Conservation (phyloP, 1,140 invertebrate species). For the Saccostrea glomerata region DNA sequence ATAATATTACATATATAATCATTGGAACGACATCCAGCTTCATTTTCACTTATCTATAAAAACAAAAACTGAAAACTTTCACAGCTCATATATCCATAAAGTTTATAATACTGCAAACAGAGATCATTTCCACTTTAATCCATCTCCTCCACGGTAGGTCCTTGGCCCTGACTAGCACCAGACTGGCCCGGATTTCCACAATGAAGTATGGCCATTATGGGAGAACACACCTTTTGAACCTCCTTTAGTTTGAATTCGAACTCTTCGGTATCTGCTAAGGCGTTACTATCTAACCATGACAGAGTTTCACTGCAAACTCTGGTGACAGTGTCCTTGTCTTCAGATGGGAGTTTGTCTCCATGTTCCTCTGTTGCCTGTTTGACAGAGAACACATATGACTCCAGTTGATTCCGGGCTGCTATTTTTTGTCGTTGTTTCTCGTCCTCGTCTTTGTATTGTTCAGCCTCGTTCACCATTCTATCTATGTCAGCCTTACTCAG, state of each 20-base stretch:
- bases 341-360: conserved; percentile 80
- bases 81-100: too few relatives aligned
- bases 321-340: conserved; percentile 38
- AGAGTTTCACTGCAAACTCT: conserved; percentile 67
- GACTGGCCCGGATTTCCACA: neutral
- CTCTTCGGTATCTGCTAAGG: conserved; percentile 79
- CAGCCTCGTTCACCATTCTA: conserved; percentile 81
- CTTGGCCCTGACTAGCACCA: neutral
- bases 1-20: too few relatives aligned
- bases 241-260: conserved; percentile 78
- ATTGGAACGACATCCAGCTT: too few relatives aligned
- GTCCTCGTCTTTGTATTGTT: conserved; percentile 80
- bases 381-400: conserved; percentile 86
- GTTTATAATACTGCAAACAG: too few relatives aligned
- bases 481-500: conserved; percentile 81
- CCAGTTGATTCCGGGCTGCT: conserved; percentile 86
- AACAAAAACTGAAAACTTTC: too few relatives aligned
- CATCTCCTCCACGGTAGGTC: conserved; percentile 47
- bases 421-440: conserved; percentile 92
- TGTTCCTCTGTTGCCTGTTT: conserved; percentile 90
- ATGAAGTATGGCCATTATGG: conserved; percentile 33
- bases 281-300: conserved; percentile 79
- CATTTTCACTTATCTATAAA: too few relatives aligned
- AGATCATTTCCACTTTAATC: neutral
- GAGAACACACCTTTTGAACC: conserved; percentile 67